A percentile compares a stretch with the other conserved stretches of the same genome.
Conservation (phyloP, 2,888 invertebrate genomes). For the Drosophila aldrichi region DNA sequence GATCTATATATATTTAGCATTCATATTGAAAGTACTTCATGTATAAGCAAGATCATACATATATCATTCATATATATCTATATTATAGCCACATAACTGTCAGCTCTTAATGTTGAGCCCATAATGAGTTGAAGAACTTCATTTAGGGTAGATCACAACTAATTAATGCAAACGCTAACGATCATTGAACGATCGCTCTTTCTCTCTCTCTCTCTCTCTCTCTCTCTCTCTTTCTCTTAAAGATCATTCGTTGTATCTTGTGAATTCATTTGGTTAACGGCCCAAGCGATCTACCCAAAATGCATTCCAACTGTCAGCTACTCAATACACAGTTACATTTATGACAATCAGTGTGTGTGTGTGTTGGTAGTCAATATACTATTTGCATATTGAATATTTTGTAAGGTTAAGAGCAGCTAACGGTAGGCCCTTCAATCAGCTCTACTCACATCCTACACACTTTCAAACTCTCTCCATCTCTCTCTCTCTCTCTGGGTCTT, state of each 20-base stretch:
- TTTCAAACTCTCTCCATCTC: not conserved
- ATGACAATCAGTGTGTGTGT: conserved; percentile 7
- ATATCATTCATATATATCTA: too few relatives aligned
- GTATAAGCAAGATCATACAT: too few relatives aligned
- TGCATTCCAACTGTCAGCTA: conserved; percentile 25
- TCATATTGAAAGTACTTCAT: too few relatives aligned
- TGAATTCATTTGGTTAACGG: conserved; percentile 29
- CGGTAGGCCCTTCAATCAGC: conserved; percentile 23
- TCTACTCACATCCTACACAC: not conserved
- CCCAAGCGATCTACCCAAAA: conserved; percentile 23
- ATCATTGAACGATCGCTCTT: conserved; percentile 10
- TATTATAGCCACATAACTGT: not conserved
- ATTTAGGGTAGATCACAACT: conserved; percentile 6
- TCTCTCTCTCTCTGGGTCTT: not conserved
- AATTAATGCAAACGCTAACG: conserved; percentile 31
- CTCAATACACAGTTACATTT: conserved; percentile 18
- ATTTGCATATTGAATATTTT: conserved; percentile 36
- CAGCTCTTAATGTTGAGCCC: not conserved
- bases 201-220: not conserved
- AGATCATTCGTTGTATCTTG: conserved; percentile 8
- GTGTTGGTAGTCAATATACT: not conserved
- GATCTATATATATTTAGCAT: not conserved
- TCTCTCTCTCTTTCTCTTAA: not conserved
- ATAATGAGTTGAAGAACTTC: not conserved
- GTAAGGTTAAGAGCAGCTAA: conserved; percentile 3